Evolutionary conservation across 2,113 vertebrate genomes (phyloP).

Genomic region (Dromaius novaehollandiae): DNA sequence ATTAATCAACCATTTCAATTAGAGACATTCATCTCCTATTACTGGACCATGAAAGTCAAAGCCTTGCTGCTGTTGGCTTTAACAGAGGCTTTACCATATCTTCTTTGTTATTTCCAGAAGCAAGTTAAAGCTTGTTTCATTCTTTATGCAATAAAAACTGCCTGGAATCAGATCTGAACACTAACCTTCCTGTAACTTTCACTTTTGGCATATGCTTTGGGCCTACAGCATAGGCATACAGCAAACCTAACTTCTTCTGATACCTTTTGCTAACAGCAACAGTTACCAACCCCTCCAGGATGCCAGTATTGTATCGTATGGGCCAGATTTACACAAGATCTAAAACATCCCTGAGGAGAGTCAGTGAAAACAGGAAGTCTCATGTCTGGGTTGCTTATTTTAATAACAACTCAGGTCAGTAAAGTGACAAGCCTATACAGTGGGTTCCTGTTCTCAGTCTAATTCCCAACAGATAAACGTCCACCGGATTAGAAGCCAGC

Average conservation of each 20-base stretch:
- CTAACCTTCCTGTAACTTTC: not conserved
- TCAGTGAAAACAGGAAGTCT: not conserved
- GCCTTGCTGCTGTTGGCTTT: not conserved
- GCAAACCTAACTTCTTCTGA: not conserved
- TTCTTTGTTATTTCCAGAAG: not conserved
- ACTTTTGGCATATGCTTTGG: not conserved
- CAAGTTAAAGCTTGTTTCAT: not conserved
- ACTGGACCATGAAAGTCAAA: not conserved
- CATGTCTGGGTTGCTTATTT: not conserved
- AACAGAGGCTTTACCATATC: not conserved
- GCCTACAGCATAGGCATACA: not conserved
- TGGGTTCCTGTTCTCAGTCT: not conserved
- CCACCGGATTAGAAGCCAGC: not conserved
- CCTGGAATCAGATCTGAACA: not conserved
- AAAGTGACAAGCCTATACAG: not conserved
- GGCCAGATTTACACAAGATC: not conserved
- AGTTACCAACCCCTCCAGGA: not conserved
- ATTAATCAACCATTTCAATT: not conserved
- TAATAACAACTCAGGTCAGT: not conserved
- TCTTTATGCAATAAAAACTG: not conserved
- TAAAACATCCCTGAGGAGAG: not conserved
- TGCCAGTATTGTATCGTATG: not conserved
- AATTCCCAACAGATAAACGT: not conserved
- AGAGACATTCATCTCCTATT: not conserved
- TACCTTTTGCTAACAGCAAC: not conserved